Base-by-base conservation (phyloP, 2,797 vertebrate genomes). In the Bryconaethiops microstoma region DNA sequence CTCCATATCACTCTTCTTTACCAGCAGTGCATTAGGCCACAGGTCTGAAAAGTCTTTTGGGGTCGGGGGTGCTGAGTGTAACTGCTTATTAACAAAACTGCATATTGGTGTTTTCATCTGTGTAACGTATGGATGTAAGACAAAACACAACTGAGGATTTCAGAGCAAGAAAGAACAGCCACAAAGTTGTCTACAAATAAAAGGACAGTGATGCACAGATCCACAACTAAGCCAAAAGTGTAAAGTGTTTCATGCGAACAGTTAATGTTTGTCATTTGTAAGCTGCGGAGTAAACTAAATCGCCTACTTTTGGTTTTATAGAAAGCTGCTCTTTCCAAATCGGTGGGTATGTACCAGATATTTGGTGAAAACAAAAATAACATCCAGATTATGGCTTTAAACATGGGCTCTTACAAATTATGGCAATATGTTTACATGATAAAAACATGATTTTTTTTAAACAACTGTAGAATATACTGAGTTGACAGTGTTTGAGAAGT, bases 401-500 rank as follows among this genome's bases (percentile, higher is more conserved):
- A 9, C 48, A 68, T 6, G 1, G 42, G 14, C 48, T 23, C 19
- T 12, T 5, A 50, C 10, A 25, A 54, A 71, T 19, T 29, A 52
- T 17, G 1, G 14, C 23, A 54, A 35, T 35, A 54, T n/a, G 25
- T 29, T 29, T 5, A 55, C 23, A 72, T 16, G 5, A 50, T 25
- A 25, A 71, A 52, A 29, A 29, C 8, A 64, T 4, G 3, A 29
- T 29, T 25, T 14, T 21, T 78, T 70, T 60, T 45, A 74, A 68
- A 10, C 10, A 16, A 0, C 9, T 29, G 23, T 63, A 23, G 17
- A 55, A 35, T 35, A 63, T 35, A 52, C 42, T 0, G 70, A 85
- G 80, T 80, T 81, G 85, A 86, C 48, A 25, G 81, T 48, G 72
- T 85, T 81, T 69, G 78, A 85, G 84, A 86, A 83, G 57, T 78